Conservation (phyloP, 2,113 vertebrate genomes). For the Caloenas nicobarica region DNA sequence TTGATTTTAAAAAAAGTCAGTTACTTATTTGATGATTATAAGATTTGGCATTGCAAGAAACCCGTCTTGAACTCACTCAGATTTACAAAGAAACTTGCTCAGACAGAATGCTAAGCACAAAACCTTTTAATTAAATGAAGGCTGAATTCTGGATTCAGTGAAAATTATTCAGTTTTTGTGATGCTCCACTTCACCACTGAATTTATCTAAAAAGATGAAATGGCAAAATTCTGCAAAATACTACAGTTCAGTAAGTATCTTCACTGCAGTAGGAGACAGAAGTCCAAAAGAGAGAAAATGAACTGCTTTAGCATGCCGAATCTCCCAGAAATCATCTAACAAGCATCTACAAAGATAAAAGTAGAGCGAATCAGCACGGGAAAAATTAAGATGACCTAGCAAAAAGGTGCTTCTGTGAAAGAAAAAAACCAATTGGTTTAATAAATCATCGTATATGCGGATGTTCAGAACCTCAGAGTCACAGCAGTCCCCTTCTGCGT, state of each 20-base stretch:
- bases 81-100: not conserved
- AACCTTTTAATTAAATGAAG: not conserved
- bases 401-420: conserved; percentile 32
- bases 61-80: not conserved
- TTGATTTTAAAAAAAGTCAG: not conserved
- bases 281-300: conserved; percentile 13
- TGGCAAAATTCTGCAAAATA: conserved; percentile 29
- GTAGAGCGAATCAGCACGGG: not conserved
- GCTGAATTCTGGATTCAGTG: conserved; percentile 7
- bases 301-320: conserved; percentile 5
- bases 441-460: not conserved
- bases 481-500: not conserved
- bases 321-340: conserved; percentile 10
- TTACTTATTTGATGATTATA: not conserved
- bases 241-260: conserved; percentile 10
- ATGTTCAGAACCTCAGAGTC: not conserved
- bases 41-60: not conserved
- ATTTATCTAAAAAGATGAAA: conserved; percentile 6
- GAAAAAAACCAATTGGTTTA: not conserved
- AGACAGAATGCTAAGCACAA: not conserved
- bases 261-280: conserved; percentile 13
- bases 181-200: not conserved
- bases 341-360: not conserved
- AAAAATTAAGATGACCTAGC: not conserved
- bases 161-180: conserved; percentile 41